A percentile compares a stretch with the other conserved stretches of the same genome.
These are phyloP conservation scores for Dermatemys mawii DNA, from an alignment of 2,113 vertebrate genomes.

Conservation along the genomic window DNA sequence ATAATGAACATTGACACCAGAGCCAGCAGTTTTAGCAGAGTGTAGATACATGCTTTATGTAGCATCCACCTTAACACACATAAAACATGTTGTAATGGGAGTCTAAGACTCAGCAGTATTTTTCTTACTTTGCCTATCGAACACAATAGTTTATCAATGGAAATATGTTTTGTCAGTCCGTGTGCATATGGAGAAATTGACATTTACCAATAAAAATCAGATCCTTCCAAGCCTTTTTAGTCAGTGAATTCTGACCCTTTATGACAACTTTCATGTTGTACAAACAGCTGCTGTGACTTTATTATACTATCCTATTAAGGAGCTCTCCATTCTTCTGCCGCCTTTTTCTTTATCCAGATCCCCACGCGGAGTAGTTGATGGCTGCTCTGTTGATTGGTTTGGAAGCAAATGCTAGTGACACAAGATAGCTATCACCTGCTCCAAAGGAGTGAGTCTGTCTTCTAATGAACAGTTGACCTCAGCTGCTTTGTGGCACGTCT, in stretches of 20 bases:
- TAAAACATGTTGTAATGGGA: too few species aligned
- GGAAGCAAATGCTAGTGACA: background rate
- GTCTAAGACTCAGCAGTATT: background rate
- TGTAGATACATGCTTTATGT: background rate
- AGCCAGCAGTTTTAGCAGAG: background rate
- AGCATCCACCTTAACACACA: too few species aligned
- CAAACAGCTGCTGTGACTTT: background rate
- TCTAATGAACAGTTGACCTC: rapidly evolving
- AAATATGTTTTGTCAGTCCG: background rate
- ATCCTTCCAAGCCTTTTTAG: background rate
- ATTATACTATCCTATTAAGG: background rate
- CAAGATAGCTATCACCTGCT: background rate
- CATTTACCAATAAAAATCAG: background rate
- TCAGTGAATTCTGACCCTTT: background rate
- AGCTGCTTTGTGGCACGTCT: background rate
- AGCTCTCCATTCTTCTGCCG: background rate
- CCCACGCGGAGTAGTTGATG: background rate
- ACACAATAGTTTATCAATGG: too few species aligned
- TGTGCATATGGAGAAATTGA: background rate
- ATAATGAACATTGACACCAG: background rate
- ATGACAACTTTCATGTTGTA: background rate
- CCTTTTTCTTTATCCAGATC: background rate
- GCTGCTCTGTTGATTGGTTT: background rate
- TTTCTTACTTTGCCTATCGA: background rate
- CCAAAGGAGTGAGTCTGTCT: background rate